Evolutionary conservation across 1,140 invertebrate species (phyloP).

Genomic region (Lasioglossum baleicum): DNA sequence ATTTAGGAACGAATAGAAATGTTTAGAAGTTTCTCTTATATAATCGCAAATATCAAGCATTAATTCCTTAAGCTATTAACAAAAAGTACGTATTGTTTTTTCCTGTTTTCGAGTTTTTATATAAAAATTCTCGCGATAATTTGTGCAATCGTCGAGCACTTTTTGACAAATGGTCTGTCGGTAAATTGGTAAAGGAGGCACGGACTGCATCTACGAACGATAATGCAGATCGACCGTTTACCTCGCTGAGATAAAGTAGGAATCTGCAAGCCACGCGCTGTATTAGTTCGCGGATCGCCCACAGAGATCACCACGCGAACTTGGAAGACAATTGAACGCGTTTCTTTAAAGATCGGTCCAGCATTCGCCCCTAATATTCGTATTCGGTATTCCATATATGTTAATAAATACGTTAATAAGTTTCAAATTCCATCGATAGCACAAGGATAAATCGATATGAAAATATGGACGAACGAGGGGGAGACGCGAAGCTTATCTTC

Average conservation of each 20-base stretch:
- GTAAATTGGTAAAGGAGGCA: conserved; percentile 41
- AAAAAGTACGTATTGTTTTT: too few relatives aligned
- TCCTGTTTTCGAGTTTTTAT: too few relatives aligned
- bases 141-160: neutral
- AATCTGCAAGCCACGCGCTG: neutral
- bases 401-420: too few relatives aligned
- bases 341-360: too few relatives aligned
- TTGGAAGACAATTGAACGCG: too few relatives aligned
- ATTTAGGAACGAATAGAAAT: too few relatives aligned
- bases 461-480: neutral
- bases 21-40: too few relatives aligned
- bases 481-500: conserved; percentile 24
- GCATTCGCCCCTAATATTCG: neutral
- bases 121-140: neutral
- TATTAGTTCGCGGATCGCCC: neutral
- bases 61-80: too few relatives aligned
- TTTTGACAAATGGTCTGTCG: too few relatives aligned
- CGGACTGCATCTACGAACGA: neutral
- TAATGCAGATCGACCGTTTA: neutral
- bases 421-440: too few relatives aligned
- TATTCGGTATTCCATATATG: neutral
- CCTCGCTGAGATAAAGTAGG: conserved; percentile 1
- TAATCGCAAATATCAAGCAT: too few relatives aligned
- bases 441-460: neutral
- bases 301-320: neutral